These are phyloP conservation scores for Xiphophorus birchmanni DNA, from an alignment of 2,797 vertebrate species.

Conservation along the genomic window DNA sequence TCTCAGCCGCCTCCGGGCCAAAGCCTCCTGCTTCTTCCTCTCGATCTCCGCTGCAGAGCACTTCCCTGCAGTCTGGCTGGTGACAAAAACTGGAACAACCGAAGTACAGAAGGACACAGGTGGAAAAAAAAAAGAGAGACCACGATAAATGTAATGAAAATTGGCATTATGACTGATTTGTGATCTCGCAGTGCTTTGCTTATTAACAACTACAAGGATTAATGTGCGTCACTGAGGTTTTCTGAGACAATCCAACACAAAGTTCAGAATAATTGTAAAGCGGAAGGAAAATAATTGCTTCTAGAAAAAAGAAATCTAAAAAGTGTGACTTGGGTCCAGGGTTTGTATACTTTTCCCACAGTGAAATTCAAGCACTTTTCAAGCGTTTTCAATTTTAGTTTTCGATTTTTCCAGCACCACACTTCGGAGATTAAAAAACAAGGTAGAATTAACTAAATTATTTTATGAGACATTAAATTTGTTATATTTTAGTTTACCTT, in stretches of 20 bases:
- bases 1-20: constrained; percentile 86
- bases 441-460: no score
- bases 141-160: constrained; percentile 1
- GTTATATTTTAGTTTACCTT: no score
- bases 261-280: background rate
- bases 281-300: background rate
- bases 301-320: background rate
- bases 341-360: no score
- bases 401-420: no score
- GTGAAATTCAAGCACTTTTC: no score
- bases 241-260: background rate
- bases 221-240: background rate
- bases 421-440: no score
- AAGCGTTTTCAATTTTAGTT: no score
- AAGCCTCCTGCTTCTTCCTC: constrained; percentile 91
- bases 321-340: background rate
- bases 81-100: constrained; percentile 79
- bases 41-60: constrained; percentile 91
- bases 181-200: background rate
- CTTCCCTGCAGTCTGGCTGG: constrained; percentile 79
- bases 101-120: constrained; percentile 39
- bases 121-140: background rate
- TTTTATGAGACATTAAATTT: no score
- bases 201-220: background rate
- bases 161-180: background rate